Base-by-base conservation (phyloP, 2,113 vertebrate genomes). In the Albula glossodonta region DNA sequence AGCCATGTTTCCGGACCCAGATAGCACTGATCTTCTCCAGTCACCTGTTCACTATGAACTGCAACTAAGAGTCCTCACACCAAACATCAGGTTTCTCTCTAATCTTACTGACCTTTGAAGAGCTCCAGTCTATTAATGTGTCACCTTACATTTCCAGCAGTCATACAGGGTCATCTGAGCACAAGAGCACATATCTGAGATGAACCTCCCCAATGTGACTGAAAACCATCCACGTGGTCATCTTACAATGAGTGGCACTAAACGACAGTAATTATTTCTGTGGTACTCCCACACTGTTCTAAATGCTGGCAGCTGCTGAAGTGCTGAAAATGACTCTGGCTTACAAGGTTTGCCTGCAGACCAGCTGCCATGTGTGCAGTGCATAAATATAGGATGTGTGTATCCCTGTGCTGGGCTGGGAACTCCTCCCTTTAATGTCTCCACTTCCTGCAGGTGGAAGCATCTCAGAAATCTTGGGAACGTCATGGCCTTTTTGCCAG, bases 361-460 rank as follows among this genome's bases (percentile, higher is more conserved):
- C 70, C 70, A 31, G 70, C 70, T 74, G 70, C 25, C 8, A 10
- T 80, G 84, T 10, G 53, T 50, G 77, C 17, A 10, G 48, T 70
- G 31, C 49, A 31, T 83, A 51, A 85, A 63, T 51, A 81, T 66
- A 57, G 78, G 81, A 15, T 22, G 19, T 85, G 84, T 6, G 49
- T 78, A 22, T 13, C 51, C 52, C 13, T 0, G 5, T 81, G 53
- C 84, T 25, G 12, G 3, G 48, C n/a, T 51, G 84, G 84, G 84
- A 85, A 51, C 84, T 56, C 56, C 70, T 77, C 84, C 83, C 48
- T 8, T 4, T 50, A 80, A 48, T 31, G 60, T 9, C 12, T 51
- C 31, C 51, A 49, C 84, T 85, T 79, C 77, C 84, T 85, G 56
- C 51, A 66, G 48, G 78, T 50, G 53, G 56, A 70, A 81, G 10